Evolutionary conservation across 2,888 invertebrate genomes (phyloP).

Genomic region (Limnephilus marmoratus): DNA sequence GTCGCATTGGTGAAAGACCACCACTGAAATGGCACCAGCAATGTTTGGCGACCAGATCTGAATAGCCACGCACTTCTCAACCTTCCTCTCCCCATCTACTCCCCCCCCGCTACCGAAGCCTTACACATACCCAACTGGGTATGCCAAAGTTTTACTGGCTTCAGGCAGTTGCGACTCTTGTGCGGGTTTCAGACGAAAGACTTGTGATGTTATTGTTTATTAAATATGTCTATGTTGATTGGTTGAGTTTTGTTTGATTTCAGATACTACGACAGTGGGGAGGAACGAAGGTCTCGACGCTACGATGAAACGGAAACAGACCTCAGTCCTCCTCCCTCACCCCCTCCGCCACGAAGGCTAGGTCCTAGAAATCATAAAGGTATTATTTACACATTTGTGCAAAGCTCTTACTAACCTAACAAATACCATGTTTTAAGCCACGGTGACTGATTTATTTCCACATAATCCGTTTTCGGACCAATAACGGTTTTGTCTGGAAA

Average conservation of each 20-base stretch:
- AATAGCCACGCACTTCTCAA: no score
- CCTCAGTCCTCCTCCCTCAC: constrained; percentile 81
- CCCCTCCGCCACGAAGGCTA: constrained; percentile 75
- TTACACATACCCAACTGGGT: no score
- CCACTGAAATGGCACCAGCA: no score
- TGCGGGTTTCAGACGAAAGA: neutral
- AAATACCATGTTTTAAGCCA: neutral
- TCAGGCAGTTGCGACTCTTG: neutral
- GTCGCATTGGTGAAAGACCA: no score
- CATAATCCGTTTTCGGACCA: neutral
- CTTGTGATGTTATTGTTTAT: neutral
- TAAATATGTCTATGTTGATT: neutral
- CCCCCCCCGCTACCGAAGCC: no score
- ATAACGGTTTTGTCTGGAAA: neutral
- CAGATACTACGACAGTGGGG: constrained; percentile 70
- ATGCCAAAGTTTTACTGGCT: no score
- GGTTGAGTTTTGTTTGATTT: constrained; percentile 8
- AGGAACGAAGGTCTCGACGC: constrained; percentile 70
- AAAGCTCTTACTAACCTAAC: neutral
- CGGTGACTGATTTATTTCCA: neutral
- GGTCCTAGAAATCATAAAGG: constrained; percentile 71
- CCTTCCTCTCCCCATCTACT: no score
- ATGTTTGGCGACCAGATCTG: no score
- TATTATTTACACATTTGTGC: neutral
- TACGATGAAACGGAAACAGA: constrained; percentile 81